Evolutionary conservation across 2,888 invertebrate species (phyloP).

Genomic region (Pantelozetes paolii): DNA sequence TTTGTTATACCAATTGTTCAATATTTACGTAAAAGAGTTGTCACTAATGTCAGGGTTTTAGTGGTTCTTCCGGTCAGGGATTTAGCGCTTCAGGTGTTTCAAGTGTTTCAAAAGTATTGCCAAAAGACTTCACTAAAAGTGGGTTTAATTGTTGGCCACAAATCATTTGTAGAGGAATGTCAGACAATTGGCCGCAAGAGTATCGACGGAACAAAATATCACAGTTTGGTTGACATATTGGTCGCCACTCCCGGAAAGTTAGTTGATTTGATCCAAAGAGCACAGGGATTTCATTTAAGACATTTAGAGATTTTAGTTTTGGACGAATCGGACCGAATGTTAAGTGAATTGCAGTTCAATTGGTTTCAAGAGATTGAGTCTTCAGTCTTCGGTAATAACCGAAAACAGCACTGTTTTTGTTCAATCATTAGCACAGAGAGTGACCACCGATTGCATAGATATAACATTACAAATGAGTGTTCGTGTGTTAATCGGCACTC

Average conservation of each 20-base stretch:
- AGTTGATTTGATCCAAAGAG: conserved; percentile 56
- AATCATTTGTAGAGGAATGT: conserved; percentile 58
- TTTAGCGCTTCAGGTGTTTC: conserved; percentile 79
- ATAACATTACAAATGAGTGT: conserved; percentile 20
- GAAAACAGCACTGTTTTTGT: conserved; percentile 41
- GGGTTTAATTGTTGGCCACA: conserved; percentile 63
- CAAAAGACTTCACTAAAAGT: conserved; percentile 61
- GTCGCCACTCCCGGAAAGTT: conserved; percentile 58
- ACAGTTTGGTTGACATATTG: conserved; percentile 55
- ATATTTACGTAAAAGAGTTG: conserved; percentile 61
- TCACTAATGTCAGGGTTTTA: conserved; percentile 70
- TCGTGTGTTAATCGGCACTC: conserved; percentile 26
- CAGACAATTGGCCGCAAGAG: conserved; percentile 58
- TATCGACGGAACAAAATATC: conserved; percentile 55
- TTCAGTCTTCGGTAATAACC: conserved; percentile 43
- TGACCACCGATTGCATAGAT: neutral
- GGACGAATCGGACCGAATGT: conserved; percentile 94
- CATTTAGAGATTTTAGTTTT: conserved; percentile 70
- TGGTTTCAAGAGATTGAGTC: conserved; percentile 59
- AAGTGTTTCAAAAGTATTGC: conserved; percentile 65
- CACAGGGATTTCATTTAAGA: conserved; percentile 49
- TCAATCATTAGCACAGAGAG: neutral
- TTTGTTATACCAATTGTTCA: conserved; percentile 88
- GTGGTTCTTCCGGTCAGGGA: conserved; percentile 90
- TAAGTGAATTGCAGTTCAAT: conserved; percentile 84